Base-by-base conservation (phyloP, 2,113 vertebrate species). In the Poicephalus gulielmi region DNA sequence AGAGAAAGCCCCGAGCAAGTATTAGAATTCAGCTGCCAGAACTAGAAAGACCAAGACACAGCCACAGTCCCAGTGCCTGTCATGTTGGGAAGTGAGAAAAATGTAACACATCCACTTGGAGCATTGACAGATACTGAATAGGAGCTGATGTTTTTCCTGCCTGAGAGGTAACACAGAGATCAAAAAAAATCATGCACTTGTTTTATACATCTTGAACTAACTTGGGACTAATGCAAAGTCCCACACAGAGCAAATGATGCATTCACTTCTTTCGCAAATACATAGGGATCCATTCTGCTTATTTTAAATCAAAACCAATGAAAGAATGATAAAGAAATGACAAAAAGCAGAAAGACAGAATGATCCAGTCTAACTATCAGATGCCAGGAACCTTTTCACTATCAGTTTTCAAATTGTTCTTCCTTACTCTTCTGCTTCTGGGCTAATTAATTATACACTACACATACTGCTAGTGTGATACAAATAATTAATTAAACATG, bases 91-190 rank as follows among this genome's bases (percentile, higher is more conserved):
- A 94, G 88, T 92, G 96, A 94, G 96, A 96, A 91, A 94, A 93
- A 95, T 76, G 83, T 94, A 96, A 97, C 95, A 92, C 67, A 94
- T 94, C 90, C 92, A 94, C 88, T 96, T 96, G 96, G 90, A 97
- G 86, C 90, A 82, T 1, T 86, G 95, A 94, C 96, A 96, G 94
- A 93, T 60, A 74, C 94, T 57, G 95, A 95, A 84, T 10, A 44
- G 57, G 68, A 93, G 70, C 80, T 93, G 90, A 86, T 88, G 95
- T 79, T 93, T 93, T 89, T 88, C 83, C 91, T 76, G 83, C 77
- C 86, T 84, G 7, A 93, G 90, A 95, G 83, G 69, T 94, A 95
- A 86, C 74, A 75, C 8, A 59, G 83, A 69, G 57, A 88, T 70
- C 27, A 91, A 71, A 86, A 83, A 86, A 62, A 57, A 3, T 50